Evolutionary conservation across 1,140 invertebrate species (phyloP).

Genomic region (Acarapis woodi): DNA sequence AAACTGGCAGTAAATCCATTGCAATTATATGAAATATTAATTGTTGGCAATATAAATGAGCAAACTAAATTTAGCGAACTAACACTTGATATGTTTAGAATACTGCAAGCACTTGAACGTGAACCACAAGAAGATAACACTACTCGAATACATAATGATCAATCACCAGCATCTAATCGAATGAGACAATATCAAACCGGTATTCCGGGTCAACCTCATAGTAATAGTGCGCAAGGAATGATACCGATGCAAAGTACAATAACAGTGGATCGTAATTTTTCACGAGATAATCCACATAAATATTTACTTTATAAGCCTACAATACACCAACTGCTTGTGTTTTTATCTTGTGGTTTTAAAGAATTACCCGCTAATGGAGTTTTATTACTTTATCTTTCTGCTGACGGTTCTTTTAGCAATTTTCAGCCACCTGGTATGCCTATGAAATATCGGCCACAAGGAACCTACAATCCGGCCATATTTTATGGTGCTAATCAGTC

Average conservation of each 20-base stretch:
- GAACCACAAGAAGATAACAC: conserved; percentile 33
- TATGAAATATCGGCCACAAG: too few relatives aligned
- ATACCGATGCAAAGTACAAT: too few relatives aligned
- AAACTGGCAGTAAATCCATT: conserved; percentile 36
- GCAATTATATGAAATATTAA: conserved; percentile 68
- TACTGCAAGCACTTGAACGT: conserved; percentile 73
- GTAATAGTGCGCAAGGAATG: conserved; percentile 26
- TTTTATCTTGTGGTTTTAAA: conserved; percentile 64
- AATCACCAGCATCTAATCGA: conserved; percentile 48
- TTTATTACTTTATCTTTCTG: conserved; percentile 68
- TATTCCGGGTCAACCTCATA: conserved; percentile 18
- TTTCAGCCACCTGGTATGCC: conserved; percentile 44
- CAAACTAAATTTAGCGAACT: conserved; percentile 95
- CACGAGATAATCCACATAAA: conserved; percentile 80
- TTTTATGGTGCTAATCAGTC: too few relatives aligned
- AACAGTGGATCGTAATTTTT: conserved; percentile 21
- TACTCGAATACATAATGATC: conserved; percentile 52
- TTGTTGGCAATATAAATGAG: conserved; percentile 69
- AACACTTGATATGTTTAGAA: conserved; percentile 91
- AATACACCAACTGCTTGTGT: conserved; percentile 69
- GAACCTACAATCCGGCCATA: too few relatives aligned
- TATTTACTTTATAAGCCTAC: conserved; percentile 85
- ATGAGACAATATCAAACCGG: conserved; percentile 19
- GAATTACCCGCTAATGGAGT: conserved; percentile 70
- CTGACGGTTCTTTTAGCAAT: conserved; percentile 64